Conservation (phyloP, 2,113 vertebrate genomes). For the Sylvilagus bachmani region DNA sequence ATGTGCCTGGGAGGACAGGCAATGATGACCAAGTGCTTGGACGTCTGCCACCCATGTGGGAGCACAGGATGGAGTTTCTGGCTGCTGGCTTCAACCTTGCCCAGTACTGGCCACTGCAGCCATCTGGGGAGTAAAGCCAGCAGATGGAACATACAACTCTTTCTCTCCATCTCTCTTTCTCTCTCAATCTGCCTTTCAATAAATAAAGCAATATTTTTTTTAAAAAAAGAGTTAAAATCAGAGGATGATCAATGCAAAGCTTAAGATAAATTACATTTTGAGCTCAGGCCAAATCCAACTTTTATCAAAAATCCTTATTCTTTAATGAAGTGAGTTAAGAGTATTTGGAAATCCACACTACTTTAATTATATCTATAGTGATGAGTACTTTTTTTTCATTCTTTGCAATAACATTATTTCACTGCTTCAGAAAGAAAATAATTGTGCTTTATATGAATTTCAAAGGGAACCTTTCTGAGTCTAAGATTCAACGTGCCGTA, state of each 20-base stretch:
- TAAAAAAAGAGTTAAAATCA: conserved; percentile 62
- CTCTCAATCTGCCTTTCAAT: too few relatives aligned
- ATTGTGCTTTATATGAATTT: conserved; percentile 59
- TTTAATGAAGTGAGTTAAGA: conserved; percentile 61
- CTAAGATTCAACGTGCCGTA: not conserved
- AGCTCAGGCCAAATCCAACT: conserved; percentile 66
- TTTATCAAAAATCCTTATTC: conserved; percentile 76
- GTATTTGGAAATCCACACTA: conserved; percentile 70
- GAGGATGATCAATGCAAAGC: conserved; percentile 52
- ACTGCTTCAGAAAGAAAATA: conserved; percentile 72
- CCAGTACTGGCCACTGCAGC: too few relatives aligned
- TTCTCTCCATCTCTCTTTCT: too few relatives aligned
- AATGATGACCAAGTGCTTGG: too few relatives aligned
- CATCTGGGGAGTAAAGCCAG: too few relatives aligned
- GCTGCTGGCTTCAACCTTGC: too few relatives aligned
- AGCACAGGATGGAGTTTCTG: too few relatives aligned
- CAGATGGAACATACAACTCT: too few relatives aligned
- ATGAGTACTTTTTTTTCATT: conserved; percentile 70
- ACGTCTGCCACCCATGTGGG: too few relatives aligned
- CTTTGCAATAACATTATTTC: conserved; percentile 76
- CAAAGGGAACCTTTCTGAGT: conserved; percentile 35
- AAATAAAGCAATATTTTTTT: conserved; percentile 42
- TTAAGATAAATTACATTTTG: conserved; percentile 50
- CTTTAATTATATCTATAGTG: conserved; percentile 81
- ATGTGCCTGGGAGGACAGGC: too few relatives aligned